These are phyloP conservation scores for Apamea anceps DNA, from an alignment of 2,888 invertebrate genomes.

Conservation along the genomic window DNA sequence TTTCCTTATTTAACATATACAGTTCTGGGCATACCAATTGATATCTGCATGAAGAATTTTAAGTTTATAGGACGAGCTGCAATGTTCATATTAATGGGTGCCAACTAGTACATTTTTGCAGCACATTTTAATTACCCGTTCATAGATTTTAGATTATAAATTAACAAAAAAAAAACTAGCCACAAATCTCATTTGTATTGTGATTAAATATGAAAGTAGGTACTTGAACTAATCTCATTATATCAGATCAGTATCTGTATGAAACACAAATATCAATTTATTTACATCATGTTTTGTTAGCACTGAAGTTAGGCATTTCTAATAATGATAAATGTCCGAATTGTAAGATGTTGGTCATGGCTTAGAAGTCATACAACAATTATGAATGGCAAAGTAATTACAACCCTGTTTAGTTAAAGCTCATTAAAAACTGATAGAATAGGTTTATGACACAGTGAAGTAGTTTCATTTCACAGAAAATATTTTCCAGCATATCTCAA, in stretches of 20 bases:
- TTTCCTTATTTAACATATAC: neutral
- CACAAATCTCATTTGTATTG: conserved; percentile 13
- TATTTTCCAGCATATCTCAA: neutral
- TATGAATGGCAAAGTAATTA: conserved; percentile 17
- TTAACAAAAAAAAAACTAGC: neutral
- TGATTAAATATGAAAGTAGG: conserved; percentile 10
- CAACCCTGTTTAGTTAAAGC: neutral
- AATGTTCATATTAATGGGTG: neutral
- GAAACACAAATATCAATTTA: conserved; percentile 23
- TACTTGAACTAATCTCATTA: conserved; percentile 34
- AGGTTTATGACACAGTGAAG: neutral
- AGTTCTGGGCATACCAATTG: no score
- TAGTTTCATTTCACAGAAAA: neutral
- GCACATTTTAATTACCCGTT: neutral
- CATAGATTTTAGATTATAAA: conserved; percentile 12
- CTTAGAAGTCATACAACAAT: conserved; percentile 26
- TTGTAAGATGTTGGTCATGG: neutral
- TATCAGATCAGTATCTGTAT: conserved; percentile 39
- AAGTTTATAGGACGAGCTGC: neutral
- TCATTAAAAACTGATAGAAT: conserved; percentile 1
- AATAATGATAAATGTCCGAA: conserved; percentile 1
- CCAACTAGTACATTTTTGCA: neutral
- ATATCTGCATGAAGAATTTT: neutral
- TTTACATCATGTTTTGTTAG: conserved; percentile 20
- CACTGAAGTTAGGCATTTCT: neutral